Conservation (phyloP, 1,140 invertebrate species). For the Drosophila kohkoa region DNA sequence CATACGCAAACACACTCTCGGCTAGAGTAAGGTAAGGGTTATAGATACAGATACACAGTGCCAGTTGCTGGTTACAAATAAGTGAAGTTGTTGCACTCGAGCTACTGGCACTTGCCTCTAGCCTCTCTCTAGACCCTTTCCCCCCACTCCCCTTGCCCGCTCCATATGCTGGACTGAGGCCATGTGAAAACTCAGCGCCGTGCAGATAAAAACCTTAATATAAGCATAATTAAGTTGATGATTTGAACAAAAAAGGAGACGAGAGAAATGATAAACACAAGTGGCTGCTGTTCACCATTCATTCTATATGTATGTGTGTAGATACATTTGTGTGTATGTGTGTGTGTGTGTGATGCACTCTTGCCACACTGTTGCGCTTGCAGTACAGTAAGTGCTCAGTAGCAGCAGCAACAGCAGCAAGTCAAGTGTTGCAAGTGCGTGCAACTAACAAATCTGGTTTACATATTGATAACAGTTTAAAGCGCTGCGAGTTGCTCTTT, state of each 20-base stretch:
- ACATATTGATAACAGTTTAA: constrained; percentile 11
- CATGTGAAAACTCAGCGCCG: constrained; percentile 75
- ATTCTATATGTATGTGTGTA: constrained; percentile 15
- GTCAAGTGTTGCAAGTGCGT: not conserved
- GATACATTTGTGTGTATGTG: constrained; percentile 13
- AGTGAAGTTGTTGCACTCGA: constrained; percentile 81
- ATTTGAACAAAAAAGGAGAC: constrained; percentile 78
- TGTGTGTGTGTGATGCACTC: constrained; percentile 34
- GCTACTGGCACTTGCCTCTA: constrained; percentile 76
- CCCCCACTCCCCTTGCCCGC: not conserved
- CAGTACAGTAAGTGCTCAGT: constrained; percentile 53
- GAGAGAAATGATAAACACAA: constrained; percentile 75
- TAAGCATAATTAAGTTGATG: constrained; percentile 83
- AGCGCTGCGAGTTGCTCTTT: no score
- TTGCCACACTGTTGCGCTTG: constrained; percentile 43
- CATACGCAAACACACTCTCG: not conserved
- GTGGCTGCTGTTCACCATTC: constrained; percentile 36
- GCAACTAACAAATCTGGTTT: not conserved
- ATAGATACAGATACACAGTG: constrained; percentile 46
- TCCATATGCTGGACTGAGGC: constrained; percentile 15
- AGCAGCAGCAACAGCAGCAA: not conserved
- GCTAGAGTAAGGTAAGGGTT: constrained; percentile 22
- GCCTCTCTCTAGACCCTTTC: not conserved
- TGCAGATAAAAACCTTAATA: constrained; percentile 82
- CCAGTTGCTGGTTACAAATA: constrained; percentile 72